Conservation (phyloP, 1,140 invertebrate species). For the Glomeris maerens region DNA sequence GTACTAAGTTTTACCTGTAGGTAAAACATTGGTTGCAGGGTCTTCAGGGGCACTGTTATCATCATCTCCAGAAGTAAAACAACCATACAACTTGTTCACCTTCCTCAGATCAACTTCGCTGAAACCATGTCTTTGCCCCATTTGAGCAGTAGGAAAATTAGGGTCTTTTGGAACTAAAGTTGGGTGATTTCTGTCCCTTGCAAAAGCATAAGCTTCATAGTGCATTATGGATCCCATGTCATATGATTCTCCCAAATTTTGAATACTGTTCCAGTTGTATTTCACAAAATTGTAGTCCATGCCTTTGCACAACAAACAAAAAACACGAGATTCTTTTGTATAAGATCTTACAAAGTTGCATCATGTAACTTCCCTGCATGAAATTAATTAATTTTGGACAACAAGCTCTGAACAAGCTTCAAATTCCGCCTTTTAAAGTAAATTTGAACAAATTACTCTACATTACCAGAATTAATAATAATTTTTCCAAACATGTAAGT, state of each 20-base stretch:
- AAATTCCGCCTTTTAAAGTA: neutral
- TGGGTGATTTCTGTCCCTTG: conserved; percentile 32
- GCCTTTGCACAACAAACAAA: conserved; percentile 19
- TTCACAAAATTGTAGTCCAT: conserved; percentile 36
- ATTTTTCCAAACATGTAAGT: neutral
- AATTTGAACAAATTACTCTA: neutral
- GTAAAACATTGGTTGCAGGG: too few relatives aligned
- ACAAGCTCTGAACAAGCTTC: too few relatives aligned
- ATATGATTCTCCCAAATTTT: conserved; percentile 33
- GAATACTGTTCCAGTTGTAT: conserved; percentile 26
- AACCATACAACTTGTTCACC: conserved; percentile 6
- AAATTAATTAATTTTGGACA: too few relatives aligned
- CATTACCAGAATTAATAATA: neutral
- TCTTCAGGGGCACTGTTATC: too few relatives aligned
- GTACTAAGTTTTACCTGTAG: too few relatives aligned
- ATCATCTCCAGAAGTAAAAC: too few relatives aligned
- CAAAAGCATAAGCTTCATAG: conserved; percentile 39
- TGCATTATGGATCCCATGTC: conserved; percentile 44
- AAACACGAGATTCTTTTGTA: neutral
- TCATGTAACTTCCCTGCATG: too few relatives aligned
- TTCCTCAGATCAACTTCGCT: conserved; percentile 18
- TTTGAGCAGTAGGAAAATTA: conserved; percentile 21
- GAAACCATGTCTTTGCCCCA: conserved; percentile 35
- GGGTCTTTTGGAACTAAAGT: conserved; percentile 35
- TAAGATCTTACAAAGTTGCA: too few relatives aligned